phyloP scores from a whole-genome alignment of 37 sponge, comb jelly and placozoan genomes.

The Geodia barretti region DNA sequence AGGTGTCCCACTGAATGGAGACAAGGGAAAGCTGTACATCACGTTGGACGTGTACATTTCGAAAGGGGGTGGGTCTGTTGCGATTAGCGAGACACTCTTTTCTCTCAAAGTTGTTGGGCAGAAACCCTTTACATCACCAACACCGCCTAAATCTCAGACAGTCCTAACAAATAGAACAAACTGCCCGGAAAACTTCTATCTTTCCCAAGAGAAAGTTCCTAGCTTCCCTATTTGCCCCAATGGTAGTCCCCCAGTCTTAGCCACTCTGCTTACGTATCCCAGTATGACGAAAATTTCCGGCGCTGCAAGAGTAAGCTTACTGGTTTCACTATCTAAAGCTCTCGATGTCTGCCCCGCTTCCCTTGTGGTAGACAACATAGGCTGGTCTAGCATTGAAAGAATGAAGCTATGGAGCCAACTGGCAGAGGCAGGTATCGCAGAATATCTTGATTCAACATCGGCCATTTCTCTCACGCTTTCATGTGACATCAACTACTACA shows the following conservation, averaged over 20 bases:
- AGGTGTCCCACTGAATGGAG: constrained; percentile 32
- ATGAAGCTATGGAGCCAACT: constrained; percentile 26
- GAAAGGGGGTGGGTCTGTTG: neutral
- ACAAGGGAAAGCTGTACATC: constrained; percentile 27
- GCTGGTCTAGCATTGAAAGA: constrained; percentile 7
- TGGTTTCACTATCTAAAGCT: neutral
- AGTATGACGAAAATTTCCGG: neutral
- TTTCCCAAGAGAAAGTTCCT: neutral
- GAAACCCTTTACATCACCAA: neutral
- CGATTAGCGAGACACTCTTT: neutral
- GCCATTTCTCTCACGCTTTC: neutral
- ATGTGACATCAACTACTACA: neutral
- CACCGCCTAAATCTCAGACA: neutral
- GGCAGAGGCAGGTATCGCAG: neutral
- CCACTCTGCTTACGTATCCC: neutral
- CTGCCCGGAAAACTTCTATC: neutral
- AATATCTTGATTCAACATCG: neutral
- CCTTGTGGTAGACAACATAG: neutral
- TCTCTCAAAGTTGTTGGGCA: neutral
- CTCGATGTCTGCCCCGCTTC: neutral
- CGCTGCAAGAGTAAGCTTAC: constrained; percentile 2
- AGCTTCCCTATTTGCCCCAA: neutral
- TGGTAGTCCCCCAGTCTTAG: neutral
- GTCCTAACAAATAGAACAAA: neutral
- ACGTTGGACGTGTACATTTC: neutral